phyloP scores from a whole-genome alignment of 2,888 invertebrate species.

The Oligia fasciuncula region DNA sequence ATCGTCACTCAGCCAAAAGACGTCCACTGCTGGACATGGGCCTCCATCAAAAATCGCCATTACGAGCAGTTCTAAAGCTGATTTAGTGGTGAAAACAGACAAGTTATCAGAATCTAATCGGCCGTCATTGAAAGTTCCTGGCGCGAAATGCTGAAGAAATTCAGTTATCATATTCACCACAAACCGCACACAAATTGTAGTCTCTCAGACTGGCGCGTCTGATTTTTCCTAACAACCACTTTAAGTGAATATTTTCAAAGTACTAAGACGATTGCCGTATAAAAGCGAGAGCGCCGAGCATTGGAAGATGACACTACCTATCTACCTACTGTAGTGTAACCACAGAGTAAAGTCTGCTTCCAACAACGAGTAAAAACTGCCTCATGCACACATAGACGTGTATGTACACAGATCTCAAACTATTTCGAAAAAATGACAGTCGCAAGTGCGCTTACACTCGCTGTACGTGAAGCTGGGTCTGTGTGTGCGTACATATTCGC shows the following conservation, averaged over 20 bases:
- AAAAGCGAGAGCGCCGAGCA: slow-evolving; percentile 42
- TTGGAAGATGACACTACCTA: slow-evolving; percentile 23
- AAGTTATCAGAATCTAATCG: not conserved
- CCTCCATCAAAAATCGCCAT: not conserved
- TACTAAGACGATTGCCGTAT: slow-evolving; percentile 49
- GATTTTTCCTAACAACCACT: slow-evolving; percentile 32
- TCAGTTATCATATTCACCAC: slow-evolving; percentile 4
- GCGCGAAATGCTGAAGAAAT: slow-evolving; percentile 1
- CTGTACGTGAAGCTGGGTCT: not conserved
- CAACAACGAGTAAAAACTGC: not conserved
- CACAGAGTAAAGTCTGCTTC: not conserved
- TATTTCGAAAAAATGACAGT: not conserved
- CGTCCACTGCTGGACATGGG: not conserved
- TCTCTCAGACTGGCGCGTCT: slow-evolving; percentile 24
- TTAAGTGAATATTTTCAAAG: slow-evolving; percentile 57
- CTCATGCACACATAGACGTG: not conserved
- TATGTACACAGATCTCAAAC: not conserved
- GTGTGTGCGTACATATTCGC: not conserved
- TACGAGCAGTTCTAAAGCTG: not conserved
- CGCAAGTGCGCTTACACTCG: not conserved
- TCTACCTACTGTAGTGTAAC: not conserved
- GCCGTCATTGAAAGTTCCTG: not conserved
- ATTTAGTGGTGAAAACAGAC: not conserved
- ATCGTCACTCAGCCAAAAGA: not conserved
- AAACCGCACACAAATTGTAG: slow-evolving; percentile 29